Conservation (phyloP, 2,113 vertebrate species). For the Pseudorasbora parva region DNA sequence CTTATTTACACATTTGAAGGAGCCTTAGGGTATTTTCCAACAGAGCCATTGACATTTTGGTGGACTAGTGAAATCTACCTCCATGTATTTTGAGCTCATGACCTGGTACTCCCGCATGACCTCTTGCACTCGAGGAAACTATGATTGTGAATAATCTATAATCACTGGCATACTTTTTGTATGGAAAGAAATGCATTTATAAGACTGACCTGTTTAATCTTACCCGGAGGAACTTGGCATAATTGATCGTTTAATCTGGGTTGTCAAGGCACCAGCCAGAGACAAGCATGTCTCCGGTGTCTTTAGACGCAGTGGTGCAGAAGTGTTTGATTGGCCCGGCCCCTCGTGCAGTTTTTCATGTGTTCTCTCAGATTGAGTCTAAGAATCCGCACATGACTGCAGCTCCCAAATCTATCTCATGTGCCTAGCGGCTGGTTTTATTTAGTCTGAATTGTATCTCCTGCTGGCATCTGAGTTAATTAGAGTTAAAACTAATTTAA, state of each 20-base stretch:
- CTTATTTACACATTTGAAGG: background rate
- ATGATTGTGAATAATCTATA: constrained; percentile 27
- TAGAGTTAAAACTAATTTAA: background rate
- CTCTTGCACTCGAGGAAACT: background rate
- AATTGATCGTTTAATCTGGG: constrained; percentile 40
- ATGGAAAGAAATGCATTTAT: background rate
- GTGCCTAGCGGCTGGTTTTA: background rate
- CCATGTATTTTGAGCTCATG: background rate
- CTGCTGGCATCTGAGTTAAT: background rate
- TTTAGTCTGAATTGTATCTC: constrained; percentile 9
- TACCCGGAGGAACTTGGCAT: constrained; percentile 9
- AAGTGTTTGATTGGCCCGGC: constrained; percentile 37
- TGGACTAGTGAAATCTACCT: background rate
- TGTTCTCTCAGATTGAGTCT: constrained; percentile 7
- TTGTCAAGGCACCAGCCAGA: constrained; percentile 37
- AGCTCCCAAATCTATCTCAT: constrained; percentile 26
- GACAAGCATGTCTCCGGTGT: constrained; percentile 26
- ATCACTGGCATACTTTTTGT: background rate
- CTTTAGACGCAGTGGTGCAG: constrained; percentile 31
- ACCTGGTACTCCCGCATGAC: background rate
- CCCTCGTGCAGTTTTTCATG: constrained; percentile 5
- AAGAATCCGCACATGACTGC: constrained; percentile 13
- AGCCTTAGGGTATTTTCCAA: background rate
- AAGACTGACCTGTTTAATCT: constrained; percentile 22
- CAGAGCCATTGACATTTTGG: background rate